Base-by-base conservation (phyloP, 2,797 vertebrate species). In the Emydoidea blandingii region DNA sequence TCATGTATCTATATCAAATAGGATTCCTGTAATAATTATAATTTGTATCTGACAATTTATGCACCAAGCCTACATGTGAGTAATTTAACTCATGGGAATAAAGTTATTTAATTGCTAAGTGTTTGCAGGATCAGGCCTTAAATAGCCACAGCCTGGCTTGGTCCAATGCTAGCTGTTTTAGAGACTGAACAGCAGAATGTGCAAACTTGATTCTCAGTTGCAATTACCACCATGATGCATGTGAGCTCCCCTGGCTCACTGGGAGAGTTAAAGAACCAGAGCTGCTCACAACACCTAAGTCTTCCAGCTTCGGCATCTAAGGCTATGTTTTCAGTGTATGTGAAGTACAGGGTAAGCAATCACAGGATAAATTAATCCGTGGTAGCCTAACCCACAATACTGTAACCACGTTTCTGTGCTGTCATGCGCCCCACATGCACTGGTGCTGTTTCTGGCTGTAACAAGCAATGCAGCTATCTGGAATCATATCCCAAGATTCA, bases 241-340 rank as follows among this genome's bases (percentile, higher is more conserved):
- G 86, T 90, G 49, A 56, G 88, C 86, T 89, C 37, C 27, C 16
- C 65, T 92, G 78, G 72, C 4, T 44, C 44, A 29, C 15, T 27
- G 57, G 57, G 68, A 94, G 90, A 93, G 59, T 54, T 54, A 79
- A 93, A 62, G 94, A 94, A 92, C 12, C 41, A 90, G 81, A 94
- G 65, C 83, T 87, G 54, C 79, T 87, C 29, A 37, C 41, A 76
- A 74, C 12, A 74, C 23, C 37, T 79, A 74, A 59, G 41, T 92
- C 31, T 56, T 86, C 65, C 37, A 59, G 16, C 65, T 91, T 94
- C 44, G 79, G 87, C 59, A 65, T n/a, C 62, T 65, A 65, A 19
- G 34, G 16, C 16, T 65, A 34, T 62, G 16, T 65, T 34, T 65
- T 65, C 7, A 65, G 34, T n/a, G 34, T 18, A n/a, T n/a, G 16